phyloP scores from a whole-genome alignment of 2,113 vertebrate species.

The Pampusana beccarii region DNA sequence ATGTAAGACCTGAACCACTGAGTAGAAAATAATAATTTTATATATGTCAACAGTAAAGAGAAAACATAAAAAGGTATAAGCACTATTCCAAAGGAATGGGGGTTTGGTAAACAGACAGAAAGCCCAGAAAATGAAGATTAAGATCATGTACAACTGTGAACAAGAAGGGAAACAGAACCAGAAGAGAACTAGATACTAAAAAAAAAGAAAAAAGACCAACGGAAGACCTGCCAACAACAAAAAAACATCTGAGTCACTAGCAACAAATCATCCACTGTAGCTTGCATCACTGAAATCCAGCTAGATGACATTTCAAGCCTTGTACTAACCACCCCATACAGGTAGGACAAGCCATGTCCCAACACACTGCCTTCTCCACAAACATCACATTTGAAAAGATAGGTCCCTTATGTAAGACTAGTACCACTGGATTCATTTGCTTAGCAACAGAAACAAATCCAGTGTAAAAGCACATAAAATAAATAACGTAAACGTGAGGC shows the following conservation, averaged over 20 bases:
- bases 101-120: neutral
- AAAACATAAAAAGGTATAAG: neutral
- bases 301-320: slow-evolving; percentile 45
- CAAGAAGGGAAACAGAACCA: neutral
- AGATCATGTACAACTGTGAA: neutral
- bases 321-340: neutral
- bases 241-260: slow-evolving; percentile 19
- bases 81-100: neutral
- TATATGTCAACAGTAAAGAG: neutral
- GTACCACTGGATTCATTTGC: neutral
- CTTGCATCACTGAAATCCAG: slow-evolving; percentile 49
- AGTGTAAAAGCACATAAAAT: neutral
- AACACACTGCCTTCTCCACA: neutral
- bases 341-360: neutral
- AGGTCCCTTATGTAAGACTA: neutral
- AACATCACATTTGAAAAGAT: neutral
- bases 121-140: neutral
- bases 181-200: neutral
- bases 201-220: neutral
- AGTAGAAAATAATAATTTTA: neutral
- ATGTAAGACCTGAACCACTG: neutral
- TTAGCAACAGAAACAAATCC: neutral
- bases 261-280: neutral
- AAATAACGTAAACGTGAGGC: neutral
- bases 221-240: neutral